These are phyloP conservation scores for Protobothrops mucrosquamatus DNA, from an alignment of 2,113 vertebrate genomes.

Conservation along the genomic window DNA sequence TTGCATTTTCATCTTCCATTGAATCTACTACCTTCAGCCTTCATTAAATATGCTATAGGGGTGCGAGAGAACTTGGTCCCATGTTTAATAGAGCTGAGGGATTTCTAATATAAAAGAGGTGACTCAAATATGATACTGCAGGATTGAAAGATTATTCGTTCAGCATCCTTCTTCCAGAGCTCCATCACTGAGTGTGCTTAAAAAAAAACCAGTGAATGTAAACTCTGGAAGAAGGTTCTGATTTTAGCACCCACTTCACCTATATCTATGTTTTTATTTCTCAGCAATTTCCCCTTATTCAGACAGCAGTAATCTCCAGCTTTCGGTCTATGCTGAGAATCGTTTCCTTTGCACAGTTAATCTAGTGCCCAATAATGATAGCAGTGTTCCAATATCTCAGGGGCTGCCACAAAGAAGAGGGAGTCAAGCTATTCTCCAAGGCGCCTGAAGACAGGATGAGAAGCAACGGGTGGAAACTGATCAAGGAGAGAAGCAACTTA, in stretches of 20 bases:
- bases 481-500: no score
- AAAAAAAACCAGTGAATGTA: background rate
- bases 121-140: background rate
- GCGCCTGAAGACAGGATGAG: no score
- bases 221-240: background rate
- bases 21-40: no score
- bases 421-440: no score
- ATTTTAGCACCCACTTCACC: background rate
- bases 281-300: background rate
- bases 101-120: background rate
- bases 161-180: background rate
- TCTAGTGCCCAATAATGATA: background rate
- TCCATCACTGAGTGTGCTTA: background rate
- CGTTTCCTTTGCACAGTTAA: background rate
- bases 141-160: background rate
- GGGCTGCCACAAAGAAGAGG: no score
- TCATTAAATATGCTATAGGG: background rate
- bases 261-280: background rate
- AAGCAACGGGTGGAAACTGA: no score
- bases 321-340: background rate
- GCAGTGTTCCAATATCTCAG: no score
- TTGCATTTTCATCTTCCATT: background rate
- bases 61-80: background rate
- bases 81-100: background rate
- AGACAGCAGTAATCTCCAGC: background rate